Evolutionary conservation across 2,888 invertebrate genomes (phyloP).

Genomic region (Isoperla grammatica): DNA sequence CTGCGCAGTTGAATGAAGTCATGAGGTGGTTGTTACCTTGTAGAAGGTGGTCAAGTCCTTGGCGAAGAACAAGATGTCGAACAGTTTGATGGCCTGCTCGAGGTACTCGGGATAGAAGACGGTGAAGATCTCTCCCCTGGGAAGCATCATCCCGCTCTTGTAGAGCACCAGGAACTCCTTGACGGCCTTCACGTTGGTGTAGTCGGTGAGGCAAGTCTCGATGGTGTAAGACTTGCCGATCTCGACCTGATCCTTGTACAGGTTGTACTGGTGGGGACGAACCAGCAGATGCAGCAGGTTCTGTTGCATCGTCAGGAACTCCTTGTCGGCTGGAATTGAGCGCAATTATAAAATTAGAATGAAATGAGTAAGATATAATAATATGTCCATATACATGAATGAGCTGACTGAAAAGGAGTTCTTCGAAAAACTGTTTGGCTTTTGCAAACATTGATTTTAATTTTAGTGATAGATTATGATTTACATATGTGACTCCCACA

Average conservation of each 20-base stretch:
- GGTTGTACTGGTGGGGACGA: constrained; percentile 43
- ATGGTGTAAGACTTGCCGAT: constrained; percentile 42
- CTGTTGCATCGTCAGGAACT: constrained; percentile 45
- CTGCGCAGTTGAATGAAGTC: no score
- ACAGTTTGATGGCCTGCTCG: constrained; percentile 47
- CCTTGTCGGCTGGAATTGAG: constrained; percentile 36
- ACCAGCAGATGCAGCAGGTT: constrained; percentile 47
- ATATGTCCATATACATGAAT: neutral
- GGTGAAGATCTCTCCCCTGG: constrained; percentile 49
- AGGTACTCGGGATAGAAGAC: constrained; percentile 41
- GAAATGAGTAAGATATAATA: constrained; percentile 25
- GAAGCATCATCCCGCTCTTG: constrained; percentile 44
- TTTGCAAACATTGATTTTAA: no score
- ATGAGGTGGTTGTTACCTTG: constrained; percentile 36
- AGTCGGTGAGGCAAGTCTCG: constrained; percentile 43
- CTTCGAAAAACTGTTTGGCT: no score
- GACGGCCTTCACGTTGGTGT: constrained; percentile 37
- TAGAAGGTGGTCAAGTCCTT: constrained; percentile 57
- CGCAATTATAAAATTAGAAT: neutral
- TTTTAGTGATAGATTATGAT: no score
- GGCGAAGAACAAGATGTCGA: constrained; percentile 54
- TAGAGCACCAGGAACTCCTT: constrained; percentile 31
- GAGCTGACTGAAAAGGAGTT: no score
- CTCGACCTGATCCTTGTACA: constrained; percentile 43
- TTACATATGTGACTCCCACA: no score